Base-by-base conservation (phyloP, 2,113 vertebrate genomes). In the Sapayoa aenigma region DNA sequence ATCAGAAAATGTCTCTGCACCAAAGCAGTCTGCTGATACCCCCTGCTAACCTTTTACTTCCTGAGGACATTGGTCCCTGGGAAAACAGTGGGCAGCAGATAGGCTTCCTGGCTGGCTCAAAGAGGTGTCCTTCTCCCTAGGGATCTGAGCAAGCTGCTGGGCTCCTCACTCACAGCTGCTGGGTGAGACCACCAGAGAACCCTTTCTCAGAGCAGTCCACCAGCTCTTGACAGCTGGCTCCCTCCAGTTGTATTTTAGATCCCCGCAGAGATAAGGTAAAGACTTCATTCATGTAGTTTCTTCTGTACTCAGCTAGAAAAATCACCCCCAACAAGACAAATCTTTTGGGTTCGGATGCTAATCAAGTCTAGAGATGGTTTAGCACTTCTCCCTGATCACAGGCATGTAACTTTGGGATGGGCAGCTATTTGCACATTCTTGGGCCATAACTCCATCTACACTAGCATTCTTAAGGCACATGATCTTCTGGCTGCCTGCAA, bases 401-500 rank as follows among this genome's bases (percentile, higher is more conserved):
- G 65, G 41, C 85, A 85, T 1, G 1, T 17, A 94, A 63, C 44
- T 20, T 53, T 77, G 81, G 81, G 68, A 92, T 72, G 44, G 78
- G 90, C 84, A 93, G 66, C 30, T 89, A 33, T 77, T 56, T 82
- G 39, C n/a, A 75, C 77, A 78, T 90, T 96, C 72, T 90, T 95
- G 79, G 80, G 88, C 33, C 16, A 4, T 49, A 95, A 73, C 50
- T 84, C 81, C 9, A 13, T 75, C 62, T 94, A 83, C 86, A 81
- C 35, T 76, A 93, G 66, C 81, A 90, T 81, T 94, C 76, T 93
- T 91, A 85, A 90, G 91, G 80, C 77, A 85, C 77, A 93, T 8
- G 80, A 60, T 80, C 67, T 87, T 27, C 55, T 94, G 87, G 88
- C 89, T 91, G 94, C 71, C 89, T 75, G 59, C 56, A 84, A 77